Percentiles rank a stretch among this genome's conserved stretches.
These are phyloP conservation scores for Uria lomvia DNA, from an alignment of 2,113 vertebrate species.

Conservation along the genomic window DNA sequence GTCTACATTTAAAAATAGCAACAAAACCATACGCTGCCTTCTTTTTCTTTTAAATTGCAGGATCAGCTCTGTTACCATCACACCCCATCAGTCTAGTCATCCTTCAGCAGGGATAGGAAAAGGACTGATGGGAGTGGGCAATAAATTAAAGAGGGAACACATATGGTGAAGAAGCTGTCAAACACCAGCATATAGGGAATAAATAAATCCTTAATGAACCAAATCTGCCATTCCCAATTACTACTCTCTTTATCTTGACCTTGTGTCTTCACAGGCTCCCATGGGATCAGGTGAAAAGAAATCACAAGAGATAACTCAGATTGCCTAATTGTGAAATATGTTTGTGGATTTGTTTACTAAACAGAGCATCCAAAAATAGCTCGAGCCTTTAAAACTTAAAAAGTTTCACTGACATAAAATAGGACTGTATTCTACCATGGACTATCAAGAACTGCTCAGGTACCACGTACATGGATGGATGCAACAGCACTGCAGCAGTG, in stretches of 20 bases:
- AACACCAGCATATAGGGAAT: neutral
- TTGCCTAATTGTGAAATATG: neutral
- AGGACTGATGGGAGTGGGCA: neutral
- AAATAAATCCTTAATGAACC: conserved; percentile 27
- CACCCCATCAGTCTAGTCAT: neutral
- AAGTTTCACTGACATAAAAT: neutral
- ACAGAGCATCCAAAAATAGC: neutral
- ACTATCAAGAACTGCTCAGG: neutral
- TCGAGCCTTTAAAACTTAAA: neutral
- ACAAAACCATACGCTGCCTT: neutral
- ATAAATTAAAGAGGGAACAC: neutral
- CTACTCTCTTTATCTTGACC: neutral
- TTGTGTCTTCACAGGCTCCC: neutral
- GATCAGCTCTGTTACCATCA: neutral
- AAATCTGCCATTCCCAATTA: conserved; percentile 8
- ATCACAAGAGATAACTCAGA: neutral
- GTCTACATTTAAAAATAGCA: neutral
- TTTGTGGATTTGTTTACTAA: neutral
- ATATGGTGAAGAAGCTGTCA: neutral
- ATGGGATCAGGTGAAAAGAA: neutral
- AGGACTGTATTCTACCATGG: neutral
- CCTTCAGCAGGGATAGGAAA: neutral
- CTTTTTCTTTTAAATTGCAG: neutral
- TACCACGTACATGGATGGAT: neutral
- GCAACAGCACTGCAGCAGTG: neutral